Base-by-base conservation (phyloP, 2,888 invertebrate genomes). In the Ryuthela nishihirai region DNA sequence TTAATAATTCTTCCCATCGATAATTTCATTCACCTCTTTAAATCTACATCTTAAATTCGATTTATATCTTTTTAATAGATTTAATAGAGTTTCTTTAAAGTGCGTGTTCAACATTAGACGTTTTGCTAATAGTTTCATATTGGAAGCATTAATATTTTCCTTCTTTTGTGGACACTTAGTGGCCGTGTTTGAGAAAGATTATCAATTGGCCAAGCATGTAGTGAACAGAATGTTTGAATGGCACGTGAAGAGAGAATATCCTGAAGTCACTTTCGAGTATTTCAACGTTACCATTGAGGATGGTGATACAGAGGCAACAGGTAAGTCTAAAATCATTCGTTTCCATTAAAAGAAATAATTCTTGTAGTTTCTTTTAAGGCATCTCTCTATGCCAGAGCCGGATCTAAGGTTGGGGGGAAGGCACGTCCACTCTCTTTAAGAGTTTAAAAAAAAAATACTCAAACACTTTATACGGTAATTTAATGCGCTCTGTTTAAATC, bases 111-210 rank as follows among this genome's bases (percentile, higher is more conserved):
- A n/a, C n/a, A n/a, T n/a, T n/a, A n/a, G n/a, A n/a, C n/a, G n/a
- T n/a, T n/a, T n/a, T n/a, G n/a, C n/a, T n/a, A n/a, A n/a, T n/a
- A n/a, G n/a, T n/a, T n/a, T n/a, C n/a, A n/a, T n/a, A n/a, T n/a
- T n/a, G n/a, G n/a, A n/a, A n/a, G n/a, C n/a, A n/a, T n/a, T n/a
- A n/a, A n/a, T n/a, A n/a, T n/a, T n/a, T n/a, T n/a, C n/a, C n/a
- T n/a, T n/a, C n/a, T n/a, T n/a, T n/a, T n/a, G n/a, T n/a, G n/a
- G n/a, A n/a, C n/a, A n/a, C n/a, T 17, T 23, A 59, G 59, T 53
- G 39, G 47, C 43, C 18, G 59, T 53, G 12, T 59, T 59, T 44
- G 59, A 59, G 25, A 44, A 39, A 5, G 59, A 59, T 26, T 59
- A 52, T 44, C 47, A 25, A 23, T n/a, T 59, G 23, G 59, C 59